Base-by-base conservation (phyloP, 1,140 invertebrate species). In the Plectrocnemia conspersa region DNA sequence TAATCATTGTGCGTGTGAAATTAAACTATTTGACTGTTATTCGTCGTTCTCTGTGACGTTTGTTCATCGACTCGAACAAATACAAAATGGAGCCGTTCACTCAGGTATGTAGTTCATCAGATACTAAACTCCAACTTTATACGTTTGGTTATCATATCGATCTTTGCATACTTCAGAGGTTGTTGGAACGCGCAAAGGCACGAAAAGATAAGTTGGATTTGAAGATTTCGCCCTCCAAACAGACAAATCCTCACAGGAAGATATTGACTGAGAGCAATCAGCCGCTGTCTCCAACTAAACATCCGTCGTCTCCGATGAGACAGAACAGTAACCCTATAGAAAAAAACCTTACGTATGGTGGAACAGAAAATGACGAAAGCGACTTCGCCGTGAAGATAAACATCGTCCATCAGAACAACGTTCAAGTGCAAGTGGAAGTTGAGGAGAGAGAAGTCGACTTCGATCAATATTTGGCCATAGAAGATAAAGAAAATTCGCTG, bases 191-290 rank as follows among this genome's bases (percentile, higher is more conserved):
- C 41, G 74, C 74, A 36, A 64, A 70, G 29, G 67, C 72, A 16
- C 67, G 74, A 53, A 70, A 72, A 52, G 74, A 76, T 62, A 76
- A 74, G 65, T 71, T 76, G 19, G 72, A 76, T 45, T 67, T 71
- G 50, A 76, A 74, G 66, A 58, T 74, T 4, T 71, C 70, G 18
- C 71, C 66, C 57, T 68, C 69, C 0, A 72, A 71, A 16, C 70
- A 74, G 63, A 50, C 61, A 1, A 66, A 68, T n/a, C 66, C 68
- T 1, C 71, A 69, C 63, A 55, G 73, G 33, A 72, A 69, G 54
- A 70, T 70, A 9, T 57, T 75, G 21, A 44, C 67, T 7, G 72
- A 76, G 64, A 74, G 70, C 46, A 61, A 68, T 33, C 52, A 56
- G 19, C 11, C 13, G 19, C 10, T n/a, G n/a, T 70, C 71, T 18